These are phyloP conservation scores for Balaenoptera acutorostrata DNA, from an alignment of 2,113 vertebrate genomes.

Conservation along the genomic window DNA sequence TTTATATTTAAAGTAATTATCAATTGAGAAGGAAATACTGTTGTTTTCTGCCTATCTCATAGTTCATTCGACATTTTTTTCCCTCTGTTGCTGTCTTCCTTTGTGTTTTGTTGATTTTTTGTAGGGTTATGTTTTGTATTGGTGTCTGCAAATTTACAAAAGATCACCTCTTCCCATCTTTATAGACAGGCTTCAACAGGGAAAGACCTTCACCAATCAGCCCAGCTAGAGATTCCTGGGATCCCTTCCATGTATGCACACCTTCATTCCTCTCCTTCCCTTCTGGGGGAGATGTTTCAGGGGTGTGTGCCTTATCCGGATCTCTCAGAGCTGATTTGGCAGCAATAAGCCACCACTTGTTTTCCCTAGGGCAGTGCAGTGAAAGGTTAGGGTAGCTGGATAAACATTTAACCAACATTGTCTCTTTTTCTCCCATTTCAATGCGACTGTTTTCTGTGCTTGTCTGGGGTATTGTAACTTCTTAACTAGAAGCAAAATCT, in stretches of 20 bases:
- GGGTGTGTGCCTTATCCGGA: too few relatives aligned
- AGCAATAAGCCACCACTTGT: too few relatives aligned
- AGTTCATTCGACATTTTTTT: background rate
- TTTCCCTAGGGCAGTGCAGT: too few relatives aligned
- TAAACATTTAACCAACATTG: background rate
- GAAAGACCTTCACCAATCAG: too few relatives aligned
- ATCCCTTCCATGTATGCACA: too few relatives aligned
- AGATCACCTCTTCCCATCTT: too few relatives aligned
- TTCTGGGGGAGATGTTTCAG: too few relatives aligned
- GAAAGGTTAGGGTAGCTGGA: background rate
- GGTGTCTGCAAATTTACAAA: too few relatives aligned
- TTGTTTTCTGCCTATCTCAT: background rate
- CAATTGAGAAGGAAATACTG: background rate
- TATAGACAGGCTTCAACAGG: too few relatives aligned
- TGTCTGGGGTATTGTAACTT: background rate
- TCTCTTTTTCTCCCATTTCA: background rate
- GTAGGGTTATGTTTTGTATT: background rate
- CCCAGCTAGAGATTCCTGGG: too few relatives aligned
- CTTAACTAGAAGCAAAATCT: background rate
- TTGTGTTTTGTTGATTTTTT: background rate
- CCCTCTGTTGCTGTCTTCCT: background rate
- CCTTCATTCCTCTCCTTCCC: too few relatives aligned
- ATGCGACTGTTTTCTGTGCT: background rate
- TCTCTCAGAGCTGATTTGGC: too few relatives aligned
- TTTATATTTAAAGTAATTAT: background rate